Base-by-base conservation (phyloP, 2,797 vertebrate species). In the Karalla daura region DNA sequence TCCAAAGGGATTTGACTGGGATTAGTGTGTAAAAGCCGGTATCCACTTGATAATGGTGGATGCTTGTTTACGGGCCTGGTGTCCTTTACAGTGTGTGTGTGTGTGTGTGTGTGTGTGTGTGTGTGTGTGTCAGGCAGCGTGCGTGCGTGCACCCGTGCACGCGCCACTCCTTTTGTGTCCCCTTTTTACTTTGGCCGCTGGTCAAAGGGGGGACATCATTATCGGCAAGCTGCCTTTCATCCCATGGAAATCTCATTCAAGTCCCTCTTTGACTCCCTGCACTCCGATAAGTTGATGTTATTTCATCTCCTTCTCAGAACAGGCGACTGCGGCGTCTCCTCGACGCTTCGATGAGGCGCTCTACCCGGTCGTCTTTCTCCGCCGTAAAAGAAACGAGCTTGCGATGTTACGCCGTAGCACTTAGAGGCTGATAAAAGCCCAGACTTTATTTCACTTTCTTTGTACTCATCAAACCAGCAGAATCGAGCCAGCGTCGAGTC, bases 21-120 rank as follows among this genome's bases (percentile, higher is more conserved):
- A 87, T 88, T 85, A 86, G 68, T 68, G 56, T 78, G 33, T 67
- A 63, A 84, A 78, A 85, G 74, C 70, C 83, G 83, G 54, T 69
- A 84, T 79, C 67, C 69, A 74, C 65, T 75, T 78, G 78, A 84
- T 87, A 78, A 82, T 78, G 69, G 56, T 43, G 41, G 70, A 63
- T 41, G 67, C 60, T 52, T 74, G 62, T 81, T 82, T 76, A 54
- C 69, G 56, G 45, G 59, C 50, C 17, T 32, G n/a, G 41, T 45
- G 37, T 25, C 50, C 56, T 62, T 11, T 24, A 50, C 36, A 23
- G 32, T 30, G 59, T 70, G 60, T 59, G 69, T 50, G 45, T 63
- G 39, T 58, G 23, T 54, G 55, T 47, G 50, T 27, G 15, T 6
- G 37, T 49, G 32, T 27, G 25, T 47, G 52, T 46, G 54, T 36